phyloP scores from a whole-genome alignment of 2,113 vertebrate genomes.

The Gila orcuttii region DNA sequence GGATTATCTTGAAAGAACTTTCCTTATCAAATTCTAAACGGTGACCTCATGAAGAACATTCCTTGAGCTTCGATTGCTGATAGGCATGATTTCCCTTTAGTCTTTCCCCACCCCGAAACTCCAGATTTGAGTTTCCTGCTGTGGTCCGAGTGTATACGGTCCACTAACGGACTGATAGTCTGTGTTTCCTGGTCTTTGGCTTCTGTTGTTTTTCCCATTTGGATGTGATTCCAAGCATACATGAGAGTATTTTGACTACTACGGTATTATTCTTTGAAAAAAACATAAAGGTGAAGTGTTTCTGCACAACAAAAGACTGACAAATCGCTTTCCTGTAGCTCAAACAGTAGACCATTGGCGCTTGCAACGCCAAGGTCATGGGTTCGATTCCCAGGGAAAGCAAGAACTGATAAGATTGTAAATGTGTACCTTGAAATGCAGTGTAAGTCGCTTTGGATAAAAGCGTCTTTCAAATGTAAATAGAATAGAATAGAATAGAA shows the following conservation, averaged over 20 bases:
- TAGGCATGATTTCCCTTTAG: conserved; percentile 1
- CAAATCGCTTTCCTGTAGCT: too few species aligned
- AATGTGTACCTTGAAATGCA: too few species aligned
- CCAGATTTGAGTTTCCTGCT: conserved; percentile 7
- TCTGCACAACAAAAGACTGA: background rate
- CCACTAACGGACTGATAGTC: conserved; percentile 16
- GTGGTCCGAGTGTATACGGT: background rate
- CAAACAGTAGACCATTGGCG: too few species aligned
- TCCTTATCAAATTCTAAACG: conserved; percentile 23
- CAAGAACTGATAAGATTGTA: too few species aligned
- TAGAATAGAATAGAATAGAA: too few species aligned
- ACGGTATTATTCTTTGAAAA: background rate
- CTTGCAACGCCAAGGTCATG: too few species aligned
- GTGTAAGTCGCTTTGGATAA: too few species aligned
- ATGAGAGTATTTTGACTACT: background rate
- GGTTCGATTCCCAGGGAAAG: too few species aligned
- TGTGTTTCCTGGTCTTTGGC: background rate
- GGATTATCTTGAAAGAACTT: conserved; percentile 15
- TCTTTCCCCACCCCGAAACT: conserved; percentile 11
- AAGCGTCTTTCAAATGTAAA: too few species aligned
- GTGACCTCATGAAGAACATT: background rate
- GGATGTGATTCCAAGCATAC: background rate
- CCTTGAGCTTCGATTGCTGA: background rate
- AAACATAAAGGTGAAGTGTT: background rate
- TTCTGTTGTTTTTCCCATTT: background rate